Percentiles rank a stretch among this genome's conserved stretches.
These are phyloP conservation scores for Vidua chalybeata DNA, from an alignment of 2,113 vertebrate species.

Conservation along the genomic window DNA sequence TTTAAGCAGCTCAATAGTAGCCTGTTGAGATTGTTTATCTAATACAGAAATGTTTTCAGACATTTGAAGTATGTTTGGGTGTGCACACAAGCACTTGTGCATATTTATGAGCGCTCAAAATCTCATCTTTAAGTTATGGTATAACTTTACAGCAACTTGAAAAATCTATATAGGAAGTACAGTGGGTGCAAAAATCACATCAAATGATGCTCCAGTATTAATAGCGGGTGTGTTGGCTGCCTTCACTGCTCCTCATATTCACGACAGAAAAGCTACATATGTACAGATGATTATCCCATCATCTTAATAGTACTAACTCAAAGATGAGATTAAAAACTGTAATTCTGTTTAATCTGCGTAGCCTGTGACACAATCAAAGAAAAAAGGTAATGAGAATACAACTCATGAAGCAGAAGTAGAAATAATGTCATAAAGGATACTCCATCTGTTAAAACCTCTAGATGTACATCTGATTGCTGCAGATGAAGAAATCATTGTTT, in stretches of 20 bases:
- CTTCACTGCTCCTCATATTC: constrained; percentile 12
- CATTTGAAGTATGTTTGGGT: background rate
- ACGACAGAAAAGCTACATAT: background rate
- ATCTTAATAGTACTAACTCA: background rate
- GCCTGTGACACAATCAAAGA: constrained; percentile 14
- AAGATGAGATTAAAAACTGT: constrained; percentile 32
- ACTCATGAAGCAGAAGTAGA: background rate
- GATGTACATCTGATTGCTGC: constrained; percentile 6
- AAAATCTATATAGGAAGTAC: background rate
- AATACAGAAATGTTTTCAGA: background rate
- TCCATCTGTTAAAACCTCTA: constrained; percentile 18
- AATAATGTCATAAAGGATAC: constrained; percentile 37
- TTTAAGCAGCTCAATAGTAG: background rate
- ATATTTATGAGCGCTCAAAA: background rate
- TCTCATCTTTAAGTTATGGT: background rate
- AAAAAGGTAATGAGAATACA: constrained; percentile 9
- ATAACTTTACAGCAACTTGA: background rate
- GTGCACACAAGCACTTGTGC: background rate
- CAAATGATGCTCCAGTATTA: background rate
- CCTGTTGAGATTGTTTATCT: background rate
- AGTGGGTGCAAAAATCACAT: background rate
- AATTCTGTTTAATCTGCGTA: constrained; percentile 43
- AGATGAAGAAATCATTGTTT: constrained; percentile 9
- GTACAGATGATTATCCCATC: constrained; percentile 24
- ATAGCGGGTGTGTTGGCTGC: background rate